Evolutionary conservation across 2,888 invertebrate species (phyloP).

Genomic region (Nymphalis urticae): DNA sequence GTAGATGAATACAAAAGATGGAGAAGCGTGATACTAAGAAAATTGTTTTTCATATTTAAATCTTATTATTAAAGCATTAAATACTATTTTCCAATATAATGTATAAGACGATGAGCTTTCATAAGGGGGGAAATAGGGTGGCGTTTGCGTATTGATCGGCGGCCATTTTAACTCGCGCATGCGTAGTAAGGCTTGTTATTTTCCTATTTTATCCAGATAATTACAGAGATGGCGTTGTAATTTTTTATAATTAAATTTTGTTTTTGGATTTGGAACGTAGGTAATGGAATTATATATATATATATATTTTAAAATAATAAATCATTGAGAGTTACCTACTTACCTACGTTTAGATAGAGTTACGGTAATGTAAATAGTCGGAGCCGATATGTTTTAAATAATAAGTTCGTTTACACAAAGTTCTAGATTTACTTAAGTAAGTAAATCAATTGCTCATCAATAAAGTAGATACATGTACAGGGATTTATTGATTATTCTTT

Average conservation of each 20-base stretch:
- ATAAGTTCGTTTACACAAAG: too few relatives aligned
- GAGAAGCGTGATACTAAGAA: slow-evolving; percentile 50
- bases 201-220: slow-evolving; percentile 45
- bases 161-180: slow-evolving; percentile 72
- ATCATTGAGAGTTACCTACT: not conserved
- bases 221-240: slow-evolving; percentile 67
- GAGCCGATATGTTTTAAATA: too few relatives aligned
- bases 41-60: slow-evolving; percentile 27
- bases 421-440: too few relatives aligned
- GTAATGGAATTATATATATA: not conserved
- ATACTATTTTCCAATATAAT: slow-evolving; percentile 46
- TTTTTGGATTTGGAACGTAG: not conserved
- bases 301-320: not conserved
- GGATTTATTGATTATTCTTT: too few relatives aligned
- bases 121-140: slow-evolving; percentile 65
- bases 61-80: slow-evolving; percentile 44
- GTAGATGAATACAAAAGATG: slow-evolving; percentile 61
- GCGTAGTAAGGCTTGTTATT: slow-evolving; percentile 47
- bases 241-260: not conserved
- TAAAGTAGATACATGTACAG: too few relatives aligned
- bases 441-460: too few relatives aligned
- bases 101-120: slow-evolving; percentile 42
- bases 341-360: too few relatives aligned
- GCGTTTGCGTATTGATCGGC: slow-evolving; percentile 70
- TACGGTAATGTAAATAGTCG: too few relatives aligned